These are phyloP conservation scores for Habropoda laboriosa DNA, from an alignment of 1,140 invertebrate species.

Conservation along the genomic window DNA sequence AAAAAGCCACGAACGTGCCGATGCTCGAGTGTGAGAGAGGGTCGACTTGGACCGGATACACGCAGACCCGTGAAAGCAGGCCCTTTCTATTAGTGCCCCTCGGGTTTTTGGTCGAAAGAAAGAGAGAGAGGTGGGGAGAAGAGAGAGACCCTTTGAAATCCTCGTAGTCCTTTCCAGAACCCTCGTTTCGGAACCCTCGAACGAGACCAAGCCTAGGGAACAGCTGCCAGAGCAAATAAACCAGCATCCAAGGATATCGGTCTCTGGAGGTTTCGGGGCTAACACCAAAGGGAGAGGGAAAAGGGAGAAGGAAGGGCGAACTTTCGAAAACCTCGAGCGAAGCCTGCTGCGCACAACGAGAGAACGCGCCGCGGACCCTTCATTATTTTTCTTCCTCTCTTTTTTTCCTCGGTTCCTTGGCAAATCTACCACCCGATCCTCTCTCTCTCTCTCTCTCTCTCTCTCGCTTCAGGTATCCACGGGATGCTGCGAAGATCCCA, in stretches of 20 bases:
- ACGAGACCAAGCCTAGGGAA: slow-evolving; percentile 46
- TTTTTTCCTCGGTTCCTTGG: slow-evolving; percentile 28
- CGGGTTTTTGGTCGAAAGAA: slow-evolving; percentile 34
- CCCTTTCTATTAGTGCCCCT: slow-evolving; percentile 49
- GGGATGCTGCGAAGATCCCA: no score
- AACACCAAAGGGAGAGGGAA: no score
- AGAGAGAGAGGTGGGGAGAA: neutral
- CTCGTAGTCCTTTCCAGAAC: slow-evolving; percentile 55
- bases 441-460: no score
- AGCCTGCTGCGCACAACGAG: slow-evolving; percentile 16
- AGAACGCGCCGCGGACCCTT: slow-evolving; percentile 37
- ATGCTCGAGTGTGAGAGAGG: slow-evolving; percentile 1
- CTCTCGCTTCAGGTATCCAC: no score
- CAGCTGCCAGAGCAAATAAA: slow-evolving; percentile 73
- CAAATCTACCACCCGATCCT: no score
- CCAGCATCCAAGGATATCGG: slow-evolving; percentile 49
- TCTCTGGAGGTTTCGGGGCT: neutral
- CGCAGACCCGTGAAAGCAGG: slow-evolving; percentile 48
- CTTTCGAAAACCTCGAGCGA: slow-evolving; percentile 50
- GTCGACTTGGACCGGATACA: slow-evolving; percentile 28
- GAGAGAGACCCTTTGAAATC: slow-evolving; percentile 55
- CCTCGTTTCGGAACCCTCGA: slow-evolving; percentile 42
- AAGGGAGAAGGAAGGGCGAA: slow-evolving; percentile 17
- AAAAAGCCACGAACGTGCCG: slow-evolving; percentile 21
- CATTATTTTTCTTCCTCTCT: slow-evolving; percentile 51